Conservation (phyloP, 2,113 vertebrate genomes). For the Vidua chalybeata region DNA sequence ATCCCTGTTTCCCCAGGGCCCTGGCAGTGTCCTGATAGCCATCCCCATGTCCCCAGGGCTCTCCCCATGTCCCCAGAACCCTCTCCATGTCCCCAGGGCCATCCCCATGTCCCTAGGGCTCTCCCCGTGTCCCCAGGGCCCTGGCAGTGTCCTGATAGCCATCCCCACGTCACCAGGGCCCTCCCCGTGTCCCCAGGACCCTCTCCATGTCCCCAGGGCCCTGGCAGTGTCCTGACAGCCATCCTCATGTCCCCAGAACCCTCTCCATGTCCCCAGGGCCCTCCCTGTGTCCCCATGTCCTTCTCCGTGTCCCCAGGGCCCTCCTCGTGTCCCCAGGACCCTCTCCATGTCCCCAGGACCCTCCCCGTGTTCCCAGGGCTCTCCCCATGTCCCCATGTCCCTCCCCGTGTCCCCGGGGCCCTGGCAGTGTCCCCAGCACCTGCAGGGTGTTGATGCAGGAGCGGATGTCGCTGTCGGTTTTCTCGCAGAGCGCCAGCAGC, state of each 20-base stretch:
- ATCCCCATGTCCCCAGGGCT: fast-evolving
- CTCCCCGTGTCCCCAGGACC: no score
- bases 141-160: neutral
- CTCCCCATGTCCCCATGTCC: fast-evolving
- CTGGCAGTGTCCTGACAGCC: no score
- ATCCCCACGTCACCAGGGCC: fast-evolving
- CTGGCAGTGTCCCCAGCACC: slow-evolving; percentile 64
- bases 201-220: fast-evolving
- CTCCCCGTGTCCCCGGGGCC: no score
- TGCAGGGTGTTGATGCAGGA: slow-evolving; percentile 94
- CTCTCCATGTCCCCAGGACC: fast-evolving
- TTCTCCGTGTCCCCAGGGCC: fast-evolving
- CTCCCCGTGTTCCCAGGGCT: no score
- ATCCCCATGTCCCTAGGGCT: fast-evolving
- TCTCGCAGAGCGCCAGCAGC: slow-evolving; percentile 87
- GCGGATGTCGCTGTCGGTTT: slow-evolving; percentile 92
- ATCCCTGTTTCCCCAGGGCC: fast-evolving
- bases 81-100: fast-evolving
- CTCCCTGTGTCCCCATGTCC: fast-evolving
- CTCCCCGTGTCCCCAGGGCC: fast-evolving
- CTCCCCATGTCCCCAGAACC: no score
- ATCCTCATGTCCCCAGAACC: fast-evolving
- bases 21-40: no score
- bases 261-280: neutral
- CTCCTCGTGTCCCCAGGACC: fast-evolving